phyloP scores from a whole-genome alignment of 2,888 invertebrate genomes.

The Ochropleura plecta region DNA sequence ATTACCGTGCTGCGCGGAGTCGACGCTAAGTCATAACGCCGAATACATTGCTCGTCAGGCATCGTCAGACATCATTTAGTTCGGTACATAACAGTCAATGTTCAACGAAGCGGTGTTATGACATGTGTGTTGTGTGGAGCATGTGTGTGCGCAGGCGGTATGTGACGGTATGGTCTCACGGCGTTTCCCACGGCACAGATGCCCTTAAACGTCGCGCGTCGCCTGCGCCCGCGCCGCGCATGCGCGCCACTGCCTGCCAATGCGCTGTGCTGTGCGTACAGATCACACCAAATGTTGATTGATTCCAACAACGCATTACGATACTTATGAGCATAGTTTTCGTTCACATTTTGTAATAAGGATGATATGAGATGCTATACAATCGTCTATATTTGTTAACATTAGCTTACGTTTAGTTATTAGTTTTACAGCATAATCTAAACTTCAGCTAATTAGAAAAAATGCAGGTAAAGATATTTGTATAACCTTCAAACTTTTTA shows the following conservation, averaged over 20 bases:
- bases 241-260: conserved; percentile 47
- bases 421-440: neutral
- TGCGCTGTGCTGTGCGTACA: conserved; percentile 53
- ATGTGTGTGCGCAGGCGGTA: conserved; percentile 55
- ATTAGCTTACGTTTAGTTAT: too few species aligned
- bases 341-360: too few species aligned
- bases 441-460: too few species aligned
- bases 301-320: conserved; percentile 8
- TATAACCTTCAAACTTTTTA: neutral
- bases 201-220: conserved; percentile 77
- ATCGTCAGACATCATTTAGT: neutral
- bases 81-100: conserved; percentile 16
- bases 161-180: conserved; percentile 68
- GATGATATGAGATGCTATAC: neutral
- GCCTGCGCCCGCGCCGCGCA: conserved; percentile 66
- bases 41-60: conserved; percentile 46
- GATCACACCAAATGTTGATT: conserved; percentile 53
- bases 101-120: conserved; percentile 4
- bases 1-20: conserved; percentile 57
- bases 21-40: neutral
- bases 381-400: neutral
- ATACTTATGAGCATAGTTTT: neutral
- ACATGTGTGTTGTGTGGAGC: neutral
- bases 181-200: conserved; percentile 87
- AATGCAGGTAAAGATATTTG: neutral